phyloP scores from a whole-genome alignment of 2,888 invertebrate species.

The Drosophila maculinotata region DNA sequence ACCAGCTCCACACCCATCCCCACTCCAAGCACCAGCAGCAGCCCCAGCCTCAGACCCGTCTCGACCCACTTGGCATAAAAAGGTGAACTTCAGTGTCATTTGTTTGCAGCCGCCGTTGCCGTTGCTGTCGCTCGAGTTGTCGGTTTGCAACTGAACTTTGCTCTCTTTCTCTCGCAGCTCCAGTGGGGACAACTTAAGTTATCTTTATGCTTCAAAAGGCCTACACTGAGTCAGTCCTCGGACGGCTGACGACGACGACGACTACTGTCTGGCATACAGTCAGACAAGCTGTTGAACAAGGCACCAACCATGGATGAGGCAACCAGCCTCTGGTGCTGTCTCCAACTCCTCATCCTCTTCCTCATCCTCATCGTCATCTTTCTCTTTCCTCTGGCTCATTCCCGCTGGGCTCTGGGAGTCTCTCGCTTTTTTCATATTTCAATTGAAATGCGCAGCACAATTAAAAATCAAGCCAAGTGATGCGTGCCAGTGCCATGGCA shows the following conservation, averaged over 20 bases:
- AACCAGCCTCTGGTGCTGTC: constrained; percentile 7
- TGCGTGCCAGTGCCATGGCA: constrained; percentile 56
- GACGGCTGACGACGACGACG: constrained; percentile 19
- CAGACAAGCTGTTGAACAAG: constrained; percentile 60
- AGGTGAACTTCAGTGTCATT: constrained; percentile 72
- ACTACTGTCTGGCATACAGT: constrained; percentile 54
- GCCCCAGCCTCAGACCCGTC: neutral
- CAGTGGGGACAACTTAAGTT: constrained; percentile 72
- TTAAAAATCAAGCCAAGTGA: constrained; percentile 70
- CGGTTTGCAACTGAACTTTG: constrained; percentile 56
- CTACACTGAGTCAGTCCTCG: constrained; percentile 50
- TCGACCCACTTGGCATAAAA: constrained; percentile 56
- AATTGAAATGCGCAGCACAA: constrained; percentile 69
- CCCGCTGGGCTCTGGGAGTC: constrained; percentile 35
- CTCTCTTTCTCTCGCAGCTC: constrained; percentile 32
- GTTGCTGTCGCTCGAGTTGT: constrained; percentile 44
- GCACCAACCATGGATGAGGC: constrained; percentile 18
- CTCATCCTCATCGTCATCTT: constrained; percentile 4
- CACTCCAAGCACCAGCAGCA: no score
- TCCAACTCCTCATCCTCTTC: neutral
- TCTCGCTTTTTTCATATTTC: constrained; percentile 57
- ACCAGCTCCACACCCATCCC: neutral
- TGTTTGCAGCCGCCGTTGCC: constrained; percentile 56
- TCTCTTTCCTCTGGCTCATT: constrained; percentile 31
- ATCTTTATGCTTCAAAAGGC: constrained; percentile 74